These are phyloP conservation scores for Adelphocoris suturalis DNA, from an alignment of 2,888 invertebrate genomes.

Conservation along the genomic window DNA sequence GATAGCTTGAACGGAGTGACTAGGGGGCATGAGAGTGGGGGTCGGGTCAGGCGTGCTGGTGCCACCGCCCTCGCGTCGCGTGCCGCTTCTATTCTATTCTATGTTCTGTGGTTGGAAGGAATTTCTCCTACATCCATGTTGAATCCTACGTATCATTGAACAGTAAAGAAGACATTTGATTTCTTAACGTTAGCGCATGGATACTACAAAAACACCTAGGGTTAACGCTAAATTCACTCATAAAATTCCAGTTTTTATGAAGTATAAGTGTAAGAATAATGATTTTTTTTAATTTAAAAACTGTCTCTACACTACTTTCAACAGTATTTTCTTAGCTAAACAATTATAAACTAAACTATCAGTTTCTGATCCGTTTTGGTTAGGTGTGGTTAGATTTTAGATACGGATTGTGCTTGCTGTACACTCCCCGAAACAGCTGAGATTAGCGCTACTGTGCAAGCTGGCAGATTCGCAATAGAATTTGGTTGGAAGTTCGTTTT, in stretches of 20 bases:
- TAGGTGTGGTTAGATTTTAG: not conserved
- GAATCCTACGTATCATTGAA: too few relatives aligned
- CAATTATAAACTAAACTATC: too few relatives aligned
- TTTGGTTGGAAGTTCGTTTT: constrained; percentile 10
- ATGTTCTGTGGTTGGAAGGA: too few relatives aligned
- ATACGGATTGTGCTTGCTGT: not conserved
- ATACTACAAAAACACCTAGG: not conserved
- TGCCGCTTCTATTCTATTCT: too few relatives aligned
- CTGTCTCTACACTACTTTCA: too few relatives aligned
- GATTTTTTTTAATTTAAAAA: not conserved
- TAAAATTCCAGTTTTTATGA: not conserved
- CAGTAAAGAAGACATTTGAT: too few relatives aligned
- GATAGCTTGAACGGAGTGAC: too few relatives aligned
- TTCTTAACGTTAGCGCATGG: not conserved
- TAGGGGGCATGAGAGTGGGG: too few relatives aligned
- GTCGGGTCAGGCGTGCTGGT: too few relatives aligned
- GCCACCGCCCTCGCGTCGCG: too few relatives aligned
- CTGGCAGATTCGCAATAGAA: constrained; percentile 19
- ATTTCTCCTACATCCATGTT: too few relatives aligned
- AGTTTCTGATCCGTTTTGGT: not conserved
- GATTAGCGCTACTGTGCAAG: constrained; percentile 37
- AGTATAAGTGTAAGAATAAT: not conserved
- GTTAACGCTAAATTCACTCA: constrained; percentile 31
- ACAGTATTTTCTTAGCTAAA: too few relatives aligned
- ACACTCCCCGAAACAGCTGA: constrained; percentile 42